Evolutionary conservation across 1,140 invertebrate species (phyloP), one percentile per base, ranked within the genome.

Genomic region (Stegodyphus dumicola): DNA sequence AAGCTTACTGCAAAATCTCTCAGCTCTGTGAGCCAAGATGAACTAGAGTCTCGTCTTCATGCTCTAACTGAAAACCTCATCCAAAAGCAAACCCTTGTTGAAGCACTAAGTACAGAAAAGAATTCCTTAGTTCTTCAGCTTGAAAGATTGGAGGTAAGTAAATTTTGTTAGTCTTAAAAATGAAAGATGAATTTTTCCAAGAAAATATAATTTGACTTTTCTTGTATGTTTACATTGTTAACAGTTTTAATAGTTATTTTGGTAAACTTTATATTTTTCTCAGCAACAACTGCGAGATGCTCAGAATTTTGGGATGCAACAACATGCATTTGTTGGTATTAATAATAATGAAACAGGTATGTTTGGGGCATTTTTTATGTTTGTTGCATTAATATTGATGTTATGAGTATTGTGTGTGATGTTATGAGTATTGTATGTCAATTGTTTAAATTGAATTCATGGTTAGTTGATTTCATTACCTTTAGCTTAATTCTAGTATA

Each of bases 1-100:
- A 87, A 91, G 89, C 87, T 92, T 9, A 92, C 92, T 33, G 91
- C 92, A 18, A 91, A 91, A 87, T 90, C 89, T 33, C 88, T 91
- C 86, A 91, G 90, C 86, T 90, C 91, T 9, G 92, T 91, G 1
- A 92, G 92, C 49, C 92, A 92, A 85, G 91, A 89, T 78, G 93
- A 95, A 91, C 88, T 95, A 85, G 94, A 95, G 90, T 92, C 92
- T 9, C 91, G 95, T 86, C 90, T 96, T 4, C 92, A 94, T 78
- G 91, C 92, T 4, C 91, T 96, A 11, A 96, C 95, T 2, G 94
- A 96, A 89, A 95, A 94, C 71, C 91, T 96, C 17, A 95, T 96
- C 77, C 92, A 94, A 83, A 96, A 96, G 89, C 95, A 97, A 90
- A 94, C 94, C 75, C 92, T 93, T 77, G 88, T 97, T 51, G 95